Base-by-base conservation (phyloP, 2,113 vertebrate genomes). In the Circaetus cinerascens region DNA sequence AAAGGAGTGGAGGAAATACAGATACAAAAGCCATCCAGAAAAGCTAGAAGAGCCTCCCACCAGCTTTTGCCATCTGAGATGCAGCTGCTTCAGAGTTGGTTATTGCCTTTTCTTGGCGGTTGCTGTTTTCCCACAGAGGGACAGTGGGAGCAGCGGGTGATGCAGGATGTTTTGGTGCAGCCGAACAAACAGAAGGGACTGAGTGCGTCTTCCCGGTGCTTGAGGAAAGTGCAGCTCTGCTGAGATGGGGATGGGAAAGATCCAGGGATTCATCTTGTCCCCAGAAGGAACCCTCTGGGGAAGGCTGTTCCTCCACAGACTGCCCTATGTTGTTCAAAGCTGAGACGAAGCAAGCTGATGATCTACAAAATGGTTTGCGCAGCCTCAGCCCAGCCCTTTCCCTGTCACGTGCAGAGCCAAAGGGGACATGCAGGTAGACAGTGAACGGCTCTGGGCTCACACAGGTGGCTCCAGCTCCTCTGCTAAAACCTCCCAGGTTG, bases 391-490 rank as follows among this genome's bases (percentile, higher is more conserved):
- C 50, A 60, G 5, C 34, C 45, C n/a, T 51, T 36, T 86, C 71
- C 71, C 9, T 7, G n/a, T 23, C 38, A 32, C 0, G 0, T 1
- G 5, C 32, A n/a, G 67, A 67, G 74, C 26, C 30, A 48, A 19
- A 27, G 20, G 71, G 19, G 17, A 34, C 1, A 4, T 63, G 30
- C 38, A 76, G 46, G 62, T 32, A 62, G 56, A 26, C 13, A 69
- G 29, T 5, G 40, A 86, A 56, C 1, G 11, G 27, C 63, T 80
- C 59, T 21, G 16, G 53, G 48, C 27, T 92, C 68, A 55, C 22
- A 11, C 21, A 50, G 41, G 63, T 53, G 77, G 41, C n/a, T 68
- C 30, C 62, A 88, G 38, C 30, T 84, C 60, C 69, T 51, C 45
- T 67, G 62, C 25, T 75, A 46, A 62, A 69, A 82, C 25, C 27